These are phyloP conservation scores for Drosophila rhopaloa DNA, from an alignment of 1,140 invertebrate genomes.

Conservation along the genomic window DNA sequence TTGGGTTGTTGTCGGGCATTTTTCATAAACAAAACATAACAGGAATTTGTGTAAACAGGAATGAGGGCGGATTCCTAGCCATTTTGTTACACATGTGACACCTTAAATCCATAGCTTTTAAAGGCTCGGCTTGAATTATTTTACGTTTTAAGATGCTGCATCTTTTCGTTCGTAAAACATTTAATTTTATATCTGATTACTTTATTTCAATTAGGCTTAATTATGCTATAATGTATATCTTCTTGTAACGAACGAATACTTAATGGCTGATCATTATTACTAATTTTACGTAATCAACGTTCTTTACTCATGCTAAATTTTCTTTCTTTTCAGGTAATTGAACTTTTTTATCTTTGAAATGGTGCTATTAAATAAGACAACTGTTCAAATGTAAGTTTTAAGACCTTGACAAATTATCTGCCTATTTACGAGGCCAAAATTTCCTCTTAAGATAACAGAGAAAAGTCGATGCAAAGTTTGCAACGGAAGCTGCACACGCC, in stretches of 20 bases:
- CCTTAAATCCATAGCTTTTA: constrained; percentile 26
- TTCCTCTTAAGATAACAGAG: constrained; percentile 27
- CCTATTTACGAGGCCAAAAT: constrained; percentile 41
- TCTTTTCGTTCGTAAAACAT: neutral
- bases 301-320: constrained; percentile 4
- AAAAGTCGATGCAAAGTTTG: constrained; percentile 41
- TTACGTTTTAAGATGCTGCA: too few species aligned
- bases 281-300: constrained; percentile 4
- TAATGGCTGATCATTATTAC: constrained; percentile 14
- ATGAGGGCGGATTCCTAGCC: constrained; percentile 7
- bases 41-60: constrained; percentile 24
- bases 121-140: neutral
- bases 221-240: neutral
- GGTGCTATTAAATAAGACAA: constrained; percentile 3
- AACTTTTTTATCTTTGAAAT: constrained; percentile 3
- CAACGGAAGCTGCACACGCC: constrained; percentile 18
- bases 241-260: neutral
- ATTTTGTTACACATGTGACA: constrained; percentile 37
- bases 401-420: constrained; percentile 49
- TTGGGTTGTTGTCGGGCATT: constrained; percentile 45
- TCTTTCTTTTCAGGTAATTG: constrained; percentile 32
- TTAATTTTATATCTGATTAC: neutral
- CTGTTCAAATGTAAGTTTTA: constrained; percentile 38
- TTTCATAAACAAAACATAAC: constrained; percentile 44
- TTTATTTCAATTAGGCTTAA: constrained; percentile 5